Base-by-base conservation (phyloP, 2,797 vertebrate genomes). In the Taeniopygia guttata region DNA sequence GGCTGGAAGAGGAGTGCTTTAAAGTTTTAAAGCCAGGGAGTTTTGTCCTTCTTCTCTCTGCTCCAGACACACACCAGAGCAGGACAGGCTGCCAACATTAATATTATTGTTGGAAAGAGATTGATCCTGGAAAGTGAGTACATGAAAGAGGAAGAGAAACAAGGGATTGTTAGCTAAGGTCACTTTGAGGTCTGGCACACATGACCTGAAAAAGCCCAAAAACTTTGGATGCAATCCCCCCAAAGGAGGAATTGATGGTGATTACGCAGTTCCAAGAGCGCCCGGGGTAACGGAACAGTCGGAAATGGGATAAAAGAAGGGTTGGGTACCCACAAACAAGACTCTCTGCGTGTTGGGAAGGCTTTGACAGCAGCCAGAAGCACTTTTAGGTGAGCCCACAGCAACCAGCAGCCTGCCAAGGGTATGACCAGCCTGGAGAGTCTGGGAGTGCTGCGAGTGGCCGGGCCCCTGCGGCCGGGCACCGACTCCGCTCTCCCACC, bases 41-140 rank as follows among this genome's bases (percentile, higher is more conserved):
- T 52, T 94, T 80, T 94, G 85, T 91, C 89, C 80, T 76, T 79
- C 76, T 75, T 76, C 92, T 52, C 64, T 4, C 10, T 38, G 83
- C 91, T 87, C 52, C 94, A 95, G 95, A 73, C 67, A 3, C 38
- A 56, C 14, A 84, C 19, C 89, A 48, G 91, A 88, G 85, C 19
- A 10, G 69, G 46, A 14, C 40, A 4, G 12, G 29, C 42, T 60
- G 95, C 95, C 95, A 95, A 94, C 68, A 64, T 69, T 89, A 95
- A 94, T 96, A 95, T 96, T 96, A 34, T 94, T 96, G 74, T 96
- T 97, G 94, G 94, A 96, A 89, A 79, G 84, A 85, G 74, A 25
- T 9, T 18, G 91, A 88, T 84, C 91, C 93, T 95, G 96, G 93
- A 96, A 95, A 96, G 92, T 93, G 26, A 96, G 85, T 36, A 43